Evolutionary conservation across 1,140 invertebrate genomes (phyloP).

Genomic region (Stegodyphus dumicola): DNA sequence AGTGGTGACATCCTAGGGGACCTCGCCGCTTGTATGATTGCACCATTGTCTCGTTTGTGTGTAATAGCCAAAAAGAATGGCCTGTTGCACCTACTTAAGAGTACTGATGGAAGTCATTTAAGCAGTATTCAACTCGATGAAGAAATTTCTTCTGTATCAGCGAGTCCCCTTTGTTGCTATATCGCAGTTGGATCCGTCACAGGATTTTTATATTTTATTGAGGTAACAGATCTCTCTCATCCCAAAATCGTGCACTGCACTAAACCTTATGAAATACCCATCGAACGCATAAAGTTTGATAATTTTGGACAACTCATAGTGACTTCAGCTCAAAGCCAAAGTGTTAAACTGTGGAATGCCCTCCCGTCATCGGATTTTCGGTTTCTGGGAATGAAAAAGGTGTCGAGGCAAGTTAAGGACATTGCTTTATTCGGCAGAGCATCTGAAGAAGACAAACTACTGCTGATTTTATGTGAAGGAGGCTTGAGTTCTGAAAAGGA

Average conservation of each 20-base stretch:
- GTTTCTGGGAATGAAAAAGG: slow-evolving; percentile 1
- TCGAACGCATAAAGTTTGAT: slow-evolving; percentile 14
- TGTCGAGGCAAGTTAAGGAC: slow-evolving; percentile 5
- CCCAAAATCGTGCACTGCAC: slow-evolving; percentile 23
- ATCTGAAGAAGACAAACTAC: background rate
- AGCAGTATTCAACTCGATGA: slow-evolving; percentile 2
- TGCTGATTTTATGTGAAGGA: slow-evolving; percentile 17
- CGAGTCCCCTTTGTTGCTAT: slow-evolving; percentile 13
- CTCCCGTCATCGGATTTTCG: slow-evolving; percentile 19
- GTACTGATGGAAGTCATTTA: background rate
- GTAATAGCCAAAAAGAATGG: slow-evolving; percentile 7
- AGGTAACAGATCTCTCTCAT: background rate
- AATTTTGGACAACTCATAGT: slow-evolving; percentile 5
- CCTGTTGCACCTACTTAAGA: background rate
- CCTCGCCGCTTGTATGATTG: background rate
- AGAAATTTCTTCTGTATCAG: slow-evolving; percentile 12
- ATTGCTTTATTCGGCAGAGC: background rate
- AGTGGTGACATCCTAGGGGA: slow-evolving; percentile 3
- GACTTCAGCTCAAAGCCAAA: background rate
- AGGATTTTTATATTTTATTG: slow-evolving; percentile 15
- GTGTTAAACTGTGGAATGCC: slow-evolving; percentile 24
- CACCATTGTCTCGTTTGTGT: background rate
- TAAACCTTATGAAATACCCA: slow-evolving; percentile 1
- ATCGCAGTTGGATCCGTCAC: background rate
- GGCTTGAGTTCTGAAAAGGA: slow-evolving; percentile 5